phyloP scores from a whole-genome alignment of 2,113 vertebrate genomes.

The Phainopepla nitens region DNA sequence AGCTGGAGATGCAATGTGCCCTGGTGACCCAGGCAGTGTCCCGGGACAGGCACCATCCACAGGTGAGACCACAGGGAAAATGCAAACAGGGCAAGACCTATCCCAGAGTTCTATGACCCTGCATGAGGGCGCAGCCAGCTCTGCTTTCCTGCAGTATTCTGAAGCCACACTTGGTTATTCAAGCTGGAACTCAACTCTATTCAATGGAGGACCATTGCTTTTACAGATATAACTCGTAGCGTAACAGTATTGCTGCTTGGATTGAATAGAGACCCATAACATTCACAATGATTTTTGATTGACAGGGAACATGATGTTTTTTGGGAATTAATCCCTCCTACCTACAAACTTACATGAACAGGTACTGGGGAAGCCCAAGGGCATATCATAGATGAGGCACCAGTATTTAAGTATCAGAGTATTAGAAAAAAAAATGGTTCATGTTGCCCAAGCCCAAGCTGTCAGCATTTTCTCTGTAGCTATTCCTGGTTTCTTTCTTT shows the following conservation, averaged over 20 bases:
- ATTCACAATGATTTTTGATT: neutral
- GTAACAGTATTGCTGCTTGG: neutral
- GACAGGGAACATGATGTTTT: neutral
- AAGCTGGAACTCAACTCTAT: neutral
- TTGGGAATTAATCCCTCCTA: neutral
- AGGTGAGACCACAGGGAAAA: neutral
- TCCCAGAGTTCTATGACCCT: neutral
- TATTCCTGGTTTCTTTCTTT: neutral
- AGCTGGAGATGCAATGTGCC: neutral
- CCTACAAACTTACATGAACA: neutral
- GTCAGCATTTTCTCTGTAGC: neutral
- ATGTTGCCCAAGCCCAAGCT: neutral
- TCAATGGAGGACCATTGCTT: neutral
- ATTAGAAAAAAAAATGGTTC: neutral
- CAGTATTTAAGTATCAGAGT: neutral
- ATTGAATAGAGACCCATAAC: neutral
- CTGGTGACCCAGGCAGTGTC: too few species aligned
- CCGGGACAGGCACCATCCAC: fast-evolving
- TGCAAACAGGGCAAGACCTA: neutral
- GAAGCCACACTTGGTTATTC: neutral
- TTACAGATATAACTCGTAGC: neutral
- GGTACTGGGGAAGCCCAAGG: neutral
- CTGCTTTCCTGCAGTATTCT: neutral
- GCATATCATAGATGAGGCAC: neutral
- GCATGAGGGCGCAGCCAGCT: neutral